Evolutionary conservation across 1,140 invertebrate species (phyloP).

Genomic region (Calycopis cecrops): DNA sequence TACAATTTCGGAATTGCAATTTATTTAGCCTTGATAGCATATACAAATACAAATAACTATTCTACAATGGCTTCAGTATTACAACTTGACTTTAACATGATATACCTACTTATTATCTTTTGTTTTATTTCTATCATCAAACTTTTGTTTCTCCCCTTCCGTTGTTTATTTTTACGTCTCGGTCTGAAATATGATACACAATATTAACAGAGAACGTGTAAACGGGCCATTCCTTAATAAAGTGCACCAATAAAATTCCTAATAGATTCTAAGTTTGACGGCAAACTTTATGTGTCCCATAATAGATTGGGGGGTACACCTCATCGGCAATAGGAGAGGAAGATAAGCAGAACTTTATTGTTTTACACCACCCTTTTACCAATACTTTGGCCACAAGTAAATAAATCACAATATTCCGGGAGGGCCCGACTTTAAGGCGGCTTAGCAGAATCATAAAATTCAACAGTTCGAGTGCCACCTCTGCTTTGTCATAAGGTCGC

Average conservation of each 20-base stretch:
- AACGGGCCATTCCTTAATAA: background rate
- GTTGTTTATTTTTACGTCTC: no score
- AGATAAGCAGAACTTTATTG: conserved; percentile 59
- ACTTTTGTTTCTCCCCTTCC: no score
- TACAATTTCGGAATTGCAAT: no score
- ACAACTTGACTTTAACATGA: no score
- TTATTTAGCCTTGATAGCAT: no score
- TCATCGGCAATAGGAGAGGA: conserved; percentile 27
- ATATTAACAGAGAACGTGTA: no score
- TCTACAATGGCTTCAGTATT: no score
- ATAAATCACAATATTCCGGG: conserved; percentile 75
- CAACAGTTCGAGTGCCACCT: conserved; percentile 63
- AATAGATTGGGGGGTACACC: conserved; percentile 14
- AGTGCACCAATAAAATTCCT: background rate
- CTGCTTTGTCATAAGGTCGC: conserved; percentile 60
- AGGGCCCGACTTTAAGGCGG: conserved; percentile 71
- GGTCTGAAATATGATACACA: no score
- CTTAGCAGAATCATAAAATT: conserved; percentile 74
- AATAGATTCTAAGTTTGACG: background rate
- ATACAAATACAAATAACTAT: no score
- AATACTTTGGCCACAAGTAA: conserved; percentile 65
- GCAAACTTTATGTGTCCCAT: conserved; percentile 7
- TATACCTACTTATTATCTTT: no score
- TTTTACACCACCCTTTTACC: conserved; percentile 63
- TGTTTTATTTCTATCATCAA: no score